These are phyloP conservation scores for Larimichthys crocea DNA, from an alignment of 2,113 vertebrate species.

Conservation along the genomic window DNA sequence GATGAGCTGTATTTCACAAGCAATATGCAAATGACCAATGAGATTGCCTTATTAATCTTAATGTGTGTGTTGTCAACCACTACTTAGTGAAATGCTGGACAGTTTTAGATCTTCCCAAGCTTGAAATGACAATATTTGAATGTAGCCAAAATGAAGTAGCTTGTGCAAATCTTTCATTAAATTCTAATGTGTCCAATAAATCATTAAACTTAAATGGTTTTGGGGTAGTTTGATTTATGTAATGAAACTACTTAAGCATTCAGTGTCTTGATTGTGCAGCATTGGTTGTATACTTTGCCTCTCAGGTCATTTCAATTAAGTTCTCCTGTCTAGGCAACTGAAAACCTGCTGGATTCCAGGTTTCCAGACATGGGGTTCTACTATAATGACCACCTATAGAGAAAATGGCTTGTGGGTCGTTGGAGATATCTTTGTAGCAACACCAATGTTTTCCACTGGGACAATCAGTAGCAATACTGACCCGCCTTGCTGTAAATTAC, in stretches of 20 bases:
- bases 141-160: constrained; percentile 22
- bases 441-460: no score
- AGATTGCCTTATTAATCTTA: constrained; percentile 73
- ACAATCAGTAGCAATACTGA: background rate
- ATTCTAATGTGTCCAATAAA: constrained; percentile 54
- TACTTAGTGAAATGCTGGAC: constrained; percentile 51
- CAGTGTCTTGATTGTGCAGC: constrained; percentile 9
- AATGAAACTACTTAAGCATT: constrained; percentile 35
- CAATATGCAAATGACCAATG: constrained; percentile 64
- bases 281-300: constrained; percentile 27
- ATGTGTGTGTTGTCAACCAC: constrained; percentile 61
- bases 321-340: background rate
- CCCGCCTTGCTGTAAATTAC: background rate
- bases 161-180: constrained; percentile 58
- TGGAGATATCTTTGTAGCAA: no score
- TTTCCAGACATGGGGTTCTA: no score
- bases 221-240: constrained; percentile 37
- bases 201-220: constrained; percentile 49
- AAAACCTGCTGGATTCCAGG: background rate
- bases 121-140: constrained; percentile 61
- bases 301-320: background rate
- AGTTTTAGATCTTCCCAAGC: constrained; percentile 53
- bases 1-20: constrained; percentile 48
- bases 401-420: no score
- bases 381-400: no score